Conservation (phyloP, 2,888 invertebrate species). For the Mythimna albipuncta region DNA sequence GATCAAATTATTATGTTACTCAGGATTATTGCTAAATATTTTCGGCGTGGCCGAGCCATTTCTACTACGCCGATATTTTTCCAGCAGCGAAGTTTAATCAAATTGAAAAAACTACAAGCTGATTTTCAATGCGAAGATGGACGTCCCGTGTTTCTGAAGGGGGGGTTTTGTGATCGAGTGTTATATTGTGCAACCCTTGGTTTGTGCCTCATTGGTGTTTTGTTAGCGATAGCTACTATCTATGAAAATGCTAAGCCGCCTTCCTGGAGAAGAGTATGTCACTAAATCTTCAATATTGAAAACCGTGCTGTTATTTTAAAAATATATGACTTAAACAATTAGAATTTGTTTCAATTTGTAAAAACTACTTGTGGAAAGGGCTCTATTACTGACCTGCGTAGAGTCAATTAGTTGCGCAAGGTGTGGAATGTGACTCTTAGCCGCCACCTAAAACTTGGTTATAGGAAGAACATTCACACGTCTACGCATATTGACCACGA, state of each 20-base stretch:
- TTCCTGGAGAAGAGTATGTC: constrained; percentile 65
- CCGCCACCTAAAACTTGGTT: no score
- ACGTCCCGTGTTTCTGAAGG: constrained; percentile 68
- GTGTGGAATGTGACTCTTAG: no score
- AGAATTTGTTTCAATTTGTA: constrained; percentile 10
- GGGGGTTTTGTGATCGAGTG: constrained; percentile 67
- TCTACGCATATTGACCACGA: no score
- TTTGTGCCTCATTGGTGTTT: neutral
- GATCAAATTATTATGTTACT: constrained; percentile 43
- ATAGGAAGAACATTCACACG: no score
- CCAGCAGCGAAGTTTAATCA: constrained; percentile 33
- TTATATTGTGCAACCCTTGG: constrained; percentile 66
- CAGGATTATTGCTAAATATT: constrained; percentile 25
- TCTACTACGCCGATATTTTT: constrained; percentile 47
- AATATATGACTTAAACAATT: constrained; percentile 3
- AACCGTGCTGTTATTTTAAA: neutral
- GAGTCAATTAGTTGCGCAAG: no score
- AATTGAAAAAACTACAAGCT: constrained; percentile 68
- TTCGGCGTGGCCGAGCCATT: constrained; percentile 57
- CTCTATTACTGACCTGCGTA: no score
- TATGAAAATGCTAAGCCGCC: constrained; percentile 73
- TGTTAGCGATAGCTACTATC: constrained; percentile 34
- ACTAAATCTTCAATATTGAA: constrained; percentile 18
- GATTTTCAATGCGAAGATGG: constrained; percentile 74
- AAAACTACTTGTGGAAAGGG: neutral